Evolutionary conservation across 2,797 vertebrate species (phyloP), one percentile per base, ranked within the genome.

Genomic region (Peromyscus attwateri): DNA sequence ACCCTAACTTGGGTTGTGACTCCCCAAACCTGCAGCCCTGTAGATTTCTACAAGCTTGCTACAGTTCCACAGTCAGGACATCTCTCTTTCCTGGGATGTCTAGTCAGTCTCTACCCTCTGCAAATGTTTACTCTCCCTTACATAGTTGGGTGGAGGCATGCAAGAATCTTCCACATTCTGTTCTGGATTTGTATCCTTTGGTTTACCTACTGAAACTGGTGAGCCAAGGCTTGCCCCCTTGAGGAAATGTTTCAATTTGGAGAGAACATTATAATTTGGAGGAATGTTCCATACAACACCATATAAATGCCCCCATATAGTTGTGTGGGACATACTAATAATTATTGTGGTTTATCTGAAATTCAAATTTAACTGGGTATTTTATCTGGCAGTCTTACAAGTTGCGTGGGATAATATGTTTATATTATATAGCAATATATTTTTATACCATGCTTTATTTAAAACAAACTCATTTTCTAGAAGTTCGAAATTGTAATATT

Each of bases 401-500:
- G 25, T 82, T 46, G 64, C 76, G 83, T 83, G 23, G 76, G 95
- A 60, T 83, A 64, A 83, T 23, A 77, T 75, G 84, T 62, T 62
- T 62, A 3, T 62, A 3, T 25, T 62, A 25, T 25, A 62, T 62
- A 62, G 21, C 60, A 62, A 10, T 62, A 62, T 25, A 27, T 62
- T 62, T 57, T 62, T 62, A 76, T 21, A 85, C 37, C 73, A 93
- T 79, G 13, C 70, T 83, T 97, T 89, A 84, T 70, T 95, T 93
- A 94, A 96, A 94, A 31, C n/a, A 90, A 92, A 93, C 3, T 76
- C n/a, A 43, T 77, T 89, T 95, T 91, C 40, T 94, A 94, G 37
- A 95, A 87, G 34, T 89, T 88, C 10, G 40, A 95, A 85, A 64
- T 40, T 93, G 10, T 71, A 87, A 27, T 75, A 79, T 57, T 84